phyloP scores from a whole-genome alignment of 1,140 invertebrate species.

The Spodoptera frugiperda region DNA sequence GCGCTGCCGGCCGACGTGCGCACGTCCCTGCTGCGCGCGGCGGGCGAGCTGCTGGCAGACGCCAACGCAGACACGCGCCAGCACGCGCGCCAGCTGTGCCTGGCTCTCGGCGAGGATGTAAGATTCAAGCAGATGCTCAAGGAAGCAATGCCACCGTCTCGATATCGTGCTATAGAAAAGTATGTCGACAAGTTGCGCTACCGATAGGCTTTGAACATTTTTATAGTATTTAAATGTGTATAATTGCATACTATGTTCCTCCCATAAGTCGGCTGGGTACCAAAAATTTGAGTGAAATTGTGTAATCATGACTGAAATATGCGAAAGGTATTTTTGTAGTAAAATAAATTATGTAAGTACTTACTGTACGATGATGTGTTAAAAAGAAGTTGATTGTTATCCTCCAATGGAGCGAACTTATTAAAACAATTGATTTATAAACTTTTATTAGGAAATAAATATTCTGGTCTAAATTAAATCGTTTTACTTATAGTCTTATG shows the following conservation, averaged over 20 bases:
- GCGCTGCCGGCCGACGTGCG: conserved; percentile 91
- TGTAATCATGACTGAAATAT: conserved; percentile 67
- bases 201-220: conserved; percentile 52
- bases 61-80: conserved; percentile 94
- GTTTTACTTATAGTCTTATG: neutral
- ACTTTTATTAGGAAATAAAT: conserved; percentile 57
- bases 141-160: conserved; percentile 88
- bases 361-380: conserved; percentile 12
- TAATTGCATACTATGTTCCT: neutral
- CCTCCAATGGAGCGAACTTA: conserved; percentile 64
- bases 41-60: conserved; percentile 94
- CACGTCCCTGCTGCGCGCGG: conserved; percentile 92
- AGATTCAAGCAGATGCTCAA: conserved; percentile 89
- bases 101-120: conserved; percentile 87
- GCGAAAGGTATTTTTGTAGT: conserved; percentile 77
- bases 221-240: too few species aligned
- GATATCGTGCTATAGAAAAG: conserved; percentile 90
- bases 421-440: conserved; percentile 53
- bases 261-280: neutral
- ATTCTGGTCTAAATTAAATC: conserved; percentile 7
- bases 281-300: conserved; percentile 11
- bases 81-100: conserved; percentile 89
- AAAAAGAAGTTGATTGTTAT: conserved; percentile 59
- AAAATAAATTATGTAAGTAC: conserved; percentile 39
- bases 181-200: conserved; percentile 80